A percentile compares a stretch with the other conserved stretches of the same genome.
Conservation (phyloP, 64 coral and sea anemone genomes). For the Montipora sp. region DNA sequence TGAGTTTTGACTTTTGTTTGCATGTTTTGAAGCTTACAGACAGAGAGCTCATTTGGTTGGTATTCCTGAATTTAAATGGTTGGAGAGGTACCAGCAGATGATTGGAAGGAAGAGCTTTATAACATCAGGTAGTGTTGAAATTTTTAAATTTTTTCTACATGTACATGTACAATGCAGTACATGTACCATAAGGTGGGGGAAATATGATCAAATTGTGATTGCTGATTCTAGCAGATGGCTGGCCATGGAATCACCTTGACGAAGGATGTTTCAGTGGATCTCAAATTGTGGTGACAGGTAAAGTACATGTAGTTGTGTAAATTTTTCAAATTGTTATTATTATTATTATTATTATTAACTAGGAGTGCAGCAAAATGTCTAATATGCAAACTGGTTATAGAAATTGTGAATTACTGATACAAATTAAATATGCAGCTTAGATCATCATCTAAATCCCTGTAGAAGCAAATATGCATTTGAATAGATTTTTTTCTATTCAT, state of each 20-base stretch:
- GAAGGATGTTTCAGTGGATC: constrained; percentile 29
- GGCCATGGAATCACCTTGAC: constrained; percentile 61
- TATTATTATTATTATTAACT: neutral
- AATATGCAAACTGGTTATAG: no score
- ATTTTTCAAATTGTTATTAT: neutral
- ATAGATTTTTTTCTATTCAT: no score
- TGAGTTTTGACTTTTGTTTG: neutral
- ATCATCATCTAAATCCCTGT: no score
- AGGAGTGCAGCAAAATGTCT: no score
- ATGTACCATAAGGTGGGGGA: no score
- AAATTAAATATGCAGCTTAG: no score
- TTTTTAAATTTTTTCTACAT: neutral
- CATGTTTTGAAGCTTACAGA: constrained; percentile 63
- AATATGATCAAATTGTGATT: neutral
- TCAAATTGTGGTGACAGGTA: constrained; percentile 31
- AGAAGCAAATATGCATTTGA: no score
- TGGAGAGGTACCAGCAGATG: constrained; percentile 85
- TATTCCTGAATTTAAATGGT: constrained; percentile 91
- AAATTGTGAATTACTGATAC: no score
- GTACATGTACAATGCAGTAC: no score
- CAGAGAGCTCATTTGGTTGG: constrained; percentile 79
- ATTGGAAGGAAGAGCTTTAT: constrained; percentile 55
- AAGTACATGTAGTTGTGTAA: neutral
- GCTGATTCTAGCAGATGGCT: constrained; percentile 38
- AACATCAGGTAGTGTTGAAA: neutral